Evolutionary conservation across 2,113 vertebrate species (phyloP), one percentile per base, ranked within the genome.

Genomic region (Rhineura floridana): DNA sequence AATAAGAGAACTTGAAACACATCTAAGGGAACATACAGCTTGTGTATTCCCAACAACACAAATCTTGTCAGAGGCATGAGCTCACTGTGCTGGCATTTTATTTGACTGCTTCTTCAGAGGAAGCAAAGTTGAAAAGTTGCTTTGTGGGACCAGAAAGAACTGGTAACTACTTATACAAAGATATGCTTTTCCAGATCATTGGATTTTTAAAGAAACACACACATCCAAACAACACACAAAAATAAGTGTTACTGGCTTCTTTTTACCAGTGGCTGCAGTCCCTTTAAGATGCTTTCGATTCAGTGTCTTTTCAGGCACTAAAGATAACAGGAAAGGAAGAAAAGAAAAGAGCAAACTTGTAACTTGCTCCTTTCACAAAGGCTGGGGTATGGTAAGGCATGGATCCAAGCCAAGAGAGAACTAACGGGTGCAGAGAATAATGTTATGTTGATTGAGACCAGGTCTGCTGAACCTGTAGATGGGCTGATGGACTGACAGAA

Each of bases 31-130:
- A 19, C 21, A 59, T 59, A 83, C 93, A 94, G 76, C 62, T 88
- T 92, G 84, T 90, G 13, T 88, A 90, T 91, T 93, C 84, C 83
- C 93, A 93, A 93, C 84, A 93, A 88, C 81, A 87, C 88, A 92
- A 90, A 90, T 93, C 91, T 94, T 93, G 88, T 94, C 91, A 88
- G 79, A 83, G 93, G 87, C 86, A 85, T 85, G 93, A 89, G 84
- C 89, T 91, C 78, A 87, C 0, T 0, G 30, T 91, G 77, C 52
- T 85, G 76, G 72, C 85, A 93, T 94, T 84, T 91, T 84, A n/a
- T 39, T 88, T 80, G 63, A 84, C 77, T 84, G 89, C 75, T 81
- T 28, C 83, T 72, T 88, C 50, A 87, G 81, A 79, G 0, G 0
- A 86, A 86, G 59, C 88, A 93, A 86, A 36, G 75, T 76, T 77